phyloP scores from a whole-genome alignment of 2,888 invertebrate genomes.

The Scelioninae gen. 1 region DNA sequence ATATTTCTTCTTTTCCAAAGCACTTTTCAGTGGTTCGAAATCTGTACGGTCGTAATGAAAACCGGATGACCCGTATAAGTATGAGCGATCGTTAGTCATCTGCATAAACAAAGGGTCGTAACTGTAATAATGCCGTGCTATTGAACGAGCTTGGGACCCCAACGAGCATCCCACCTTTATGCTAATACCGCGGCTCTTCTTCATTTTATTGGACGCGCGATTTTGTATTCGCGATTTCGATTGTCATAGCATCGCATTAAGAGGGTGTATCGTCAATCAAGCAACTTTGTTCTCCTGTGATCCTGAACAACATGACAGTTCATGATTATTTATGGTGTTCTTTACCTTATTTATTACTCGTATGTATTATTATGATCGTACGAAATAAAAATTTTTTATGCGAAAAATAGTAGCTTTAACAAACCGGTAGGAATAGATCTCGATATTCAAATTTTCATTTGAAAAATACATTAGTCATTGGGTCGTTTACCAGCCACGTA shows the following conservation, averaged over 20 bases:
- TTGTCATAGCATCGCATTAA: constrained; percentile 15
- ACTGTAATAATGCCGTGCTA: constrained; percentile 61
- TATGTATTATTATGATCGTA: too few species aligned
- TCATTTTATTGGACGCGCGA: constrained; percentile 36
- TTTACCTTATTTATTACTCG: neutral
- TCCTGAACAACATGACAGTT: neutral
- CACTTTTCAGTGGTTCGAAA: too few species aligned
- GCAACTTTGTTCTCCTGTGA: constrained; percentile 5
- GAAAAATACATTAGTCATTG: too few species aligned
- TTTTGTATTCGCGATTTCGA: constrained; percentile 32
- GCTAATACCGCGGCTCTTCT: constrained; percentile 60
- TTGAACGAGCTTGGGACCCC: constrained; percentile 52
- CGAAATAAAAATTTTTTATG: too few species aligned
- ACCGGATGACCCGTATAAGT: constrained; percentile 60
- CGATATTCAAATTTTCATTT: too few species aligned
- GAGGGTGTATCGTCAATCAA: neutral
- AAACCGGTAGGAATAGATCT: too few species aligned
- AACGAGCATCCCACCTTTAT: constrained; percentile 64
- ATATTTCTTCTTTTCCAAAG: too few species aligned
- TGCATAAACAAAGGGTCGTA: constrained; percentile 70
- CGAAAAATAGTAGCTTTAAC: too few species aligned
- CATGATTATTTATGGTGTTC: neutral
- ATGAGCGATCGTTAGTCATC: constrained; percentile 61
- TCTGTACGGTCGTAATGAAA: constrained; percentile 46
- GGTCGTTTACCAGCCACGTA: too few species aligned